A percentile compares a stretch with the other conserved stretches of the same genome.
phyloP scores from a whole-genome alignment of 2,113 vertebrate genomes.

The Chaetodon trifascialis region DNA sequence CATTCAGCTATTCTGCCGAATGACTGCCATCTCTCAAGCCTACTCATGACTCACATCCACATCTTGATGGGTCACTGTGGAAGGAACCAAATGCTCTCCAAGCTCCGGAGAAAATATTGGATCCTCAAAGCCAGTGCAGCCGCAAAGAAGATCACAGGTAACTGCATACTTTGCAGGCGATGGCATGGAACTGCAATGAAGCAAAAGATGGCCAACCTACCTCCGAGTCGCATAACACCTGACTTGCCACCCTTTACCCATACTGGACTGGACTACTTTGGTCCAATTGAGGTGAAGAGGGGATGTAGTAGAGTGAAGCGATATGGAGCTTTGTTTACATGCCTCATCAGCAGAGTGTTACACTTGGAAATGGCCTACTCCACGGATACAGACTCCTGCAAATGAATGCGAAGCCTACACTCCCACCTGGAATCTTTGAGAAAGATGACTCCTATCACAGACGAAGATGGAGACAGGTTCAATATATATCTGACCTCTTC shows the following conservation, averaged over 20 bases:
- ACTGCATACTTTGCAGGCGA: neutral
- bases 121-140: neutral
- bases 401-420: neutral
- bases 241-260: neutral
- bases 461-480: too few species aligned
- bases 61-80: too few species aligned
- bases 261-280: neutral
- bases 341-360: neutral
- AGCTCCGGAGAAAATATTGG: neutral
- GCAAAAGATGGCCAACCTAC: neutral
- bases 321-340: neutral
- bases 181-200: neutral
- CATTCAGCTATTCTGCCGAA: neutral
- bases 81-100: neutral
- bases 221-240: slow-evolving; percentile 6
- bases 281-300: neutral
- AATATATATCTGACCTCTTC: too few species aligned
- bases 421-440: neutral
- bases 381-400: neutral
- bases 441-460: neutral
- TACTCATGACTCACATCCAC: neutral
- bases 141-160: neutral
- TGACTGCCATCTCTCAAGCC: neutral
- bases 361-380: neutral
- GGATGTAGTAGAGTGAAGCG: neutral